These are phyloP conservation scores for Leuciscus waleckii DNA, from an alignment of 2,797 vertebrate genomes.

Conservation along the genomic window DNA sequence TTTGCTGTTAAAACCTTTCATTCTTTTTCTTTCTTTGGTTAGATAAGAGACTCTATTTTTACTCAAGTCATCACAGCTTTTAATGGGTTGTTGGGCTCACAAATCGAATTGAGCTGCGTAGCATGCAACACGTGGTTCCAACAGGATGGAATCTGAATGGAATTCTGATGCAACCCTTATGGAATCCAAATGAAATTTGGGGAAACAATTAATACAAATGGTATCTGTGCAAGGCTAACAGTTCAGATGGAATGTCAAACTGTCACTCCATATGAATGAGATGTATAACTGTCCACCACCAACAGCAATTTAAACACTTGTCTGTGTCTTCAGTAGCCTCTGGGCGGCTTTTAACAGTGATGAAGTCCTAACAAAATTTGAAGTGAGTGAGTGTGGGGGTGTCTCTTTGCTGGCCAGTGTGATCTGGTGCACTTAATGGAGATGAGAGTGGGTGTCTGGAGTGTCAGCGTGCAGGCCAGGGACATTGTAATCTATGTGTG, in stretches of 20 bases:
- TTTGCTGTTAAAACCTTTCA: slow-evolving; percentile 44
- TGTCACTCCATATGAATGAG: slow-evolving; percentile 68
- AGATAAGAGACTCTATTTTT: slow-evolving; percentile 2
- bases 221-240: slow-evolving; percentile 13
- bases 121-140: neutral
- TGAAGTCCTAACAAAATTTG: slow-evolving; percentile 26
- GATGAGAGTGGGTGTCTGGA: slow-evolving; percentile 46
- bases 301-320: slow-evolving; percentile 28
- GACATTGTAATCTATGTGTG: slow-evolving; percentile 68
- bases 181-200: slow-evolving; percentile 14
- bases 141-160: slow-evolving; percentile 19
- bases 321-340: slow-evolving; percentile 38
- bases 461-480: slow-evolving; percentile 64
- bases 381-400: slow-evolving; percentile 42
- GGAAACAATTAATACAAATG: neutral
- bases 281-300: slow-evolving; percentile 57
- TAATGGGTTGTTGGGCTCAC: neutral
- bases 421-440: slow-evolving; percentile 47
- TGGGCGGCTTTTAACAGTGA: slow-evolving; percentile 35
- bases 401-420: slow-evolving; percentile 40
- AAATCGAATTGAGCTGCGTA: neutral
- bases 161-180: neutral
- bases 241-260: neutral
- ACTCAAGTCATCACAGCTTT: neutral
- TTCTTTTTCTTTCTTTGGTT: slow-evolving; percentile 35